These are phyloP conservation scores for Epinotia nisella DNA, from an alignment of 2,888 invertebrate genomes.

Conservation along the genomic window DNA sequence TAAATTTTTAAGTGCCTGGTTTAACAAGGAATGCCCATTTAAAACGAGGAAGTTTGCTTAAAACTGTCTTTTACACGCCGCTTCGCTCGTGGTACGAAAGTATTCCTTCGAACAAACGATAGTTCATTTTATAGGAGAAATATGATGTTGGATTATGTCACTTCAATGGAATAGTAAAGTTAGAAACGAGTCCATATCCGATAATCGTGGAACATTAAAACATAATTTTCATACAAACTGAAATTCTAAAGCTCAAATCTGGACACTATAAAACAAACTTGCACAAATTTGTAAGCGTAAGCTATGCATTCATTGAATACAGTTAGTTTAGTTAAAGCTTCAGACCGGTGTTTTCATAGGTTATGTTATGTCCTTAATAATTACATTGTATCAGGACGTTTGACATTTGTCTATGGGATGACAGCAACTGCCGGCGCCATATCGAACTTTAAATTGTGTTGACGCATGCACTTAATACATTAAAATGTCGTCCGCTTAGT, in stretches of 20 bases:
- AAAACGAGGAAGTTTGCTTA: background rate
- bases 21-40: constrained; percentile 1
- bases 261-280: no score
- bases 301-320: no score
- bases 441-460: no score
- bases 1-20: constrained; percentile 21
- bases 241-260: background rate
- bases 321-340: background rate
- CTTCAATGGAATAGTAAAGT: no score
- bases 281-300: no score
- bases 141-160: background rate
- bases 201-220: background rate
- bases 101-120: constrained; percentile 1
- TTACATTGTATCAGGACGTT: background rate
- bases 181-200: background rate
- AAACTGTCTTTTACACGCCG: constrained; percentile 9
- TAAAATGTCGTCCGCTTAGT: no score
- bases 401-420: no score
- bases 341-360: background rate
- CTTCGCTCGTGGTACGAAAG: background rate
- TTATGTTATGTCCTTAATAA: background rate
- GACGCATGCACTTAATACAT: no score
- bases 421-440: no score
- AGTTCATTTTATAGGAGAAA: background rate
- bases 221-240: background rate